Percentiles rank a stretch among this genome's conserved stretches.
Evolutionary conservation across 2,113 vertebrate species (phyloP).

Genomic region (Xenopus tropicalis): DNA sequence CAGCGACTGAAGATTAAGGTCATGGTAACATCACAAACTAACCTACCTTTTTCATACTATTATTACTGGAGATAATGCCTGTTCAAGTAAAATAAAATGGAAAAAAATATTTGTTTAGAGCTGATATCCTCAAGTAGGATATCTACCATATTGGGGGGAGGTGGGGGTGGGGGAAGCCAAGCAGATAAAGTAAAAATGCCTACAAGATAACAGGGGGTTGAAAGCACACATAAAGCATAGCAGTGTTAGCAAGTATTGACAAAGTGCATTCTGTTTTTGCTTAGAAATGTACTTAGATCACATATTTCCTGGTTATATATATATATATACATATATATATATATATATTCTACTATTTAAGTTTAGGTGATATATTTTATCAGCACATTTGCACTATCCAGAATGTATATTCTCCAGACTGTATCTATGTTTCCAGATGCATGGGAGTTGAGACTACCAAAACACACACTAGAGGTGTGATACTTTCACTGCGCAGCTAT

Average conservation of each 20-base stretch:
- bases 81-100: background rate
- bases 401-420: too few relatives aligned
- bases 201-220: constrained; percentile 20
- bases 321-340: background rate
- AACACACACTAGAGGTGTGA: too few relatives aligned
- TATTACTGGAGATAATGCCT: background rate
- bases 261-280: constrained; percentile 27
- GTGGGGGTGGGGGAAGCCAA: constrained; percentile 8
- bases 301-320: background rate
- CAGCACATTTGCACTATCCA: too few relatives aligned
- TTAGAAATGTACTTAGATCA: background rate
- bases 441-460: too few relatives aligned
- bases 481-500: too few relatives aligned
- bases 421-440: too few relatives aligned
- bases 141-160: background rate
- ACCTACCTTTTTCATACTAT: background rate
- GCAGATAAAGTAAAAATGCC: constrained; percentile 17
- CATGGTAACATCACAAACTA: constrained; percentile 1
- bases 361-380: too few relatives aligned
- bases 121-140: background rate
- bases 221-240: constrained; percentile 43
- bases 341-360: too few relatives aligned
- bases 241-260: constrained; percentile 30
- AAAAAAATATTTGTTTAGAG: background rate
- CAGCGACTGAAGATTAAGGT: background rate